Base-by-base conservation (phyloP, 2,113 vertebrate species). In the Pseudopodoces humilis region DNA sequence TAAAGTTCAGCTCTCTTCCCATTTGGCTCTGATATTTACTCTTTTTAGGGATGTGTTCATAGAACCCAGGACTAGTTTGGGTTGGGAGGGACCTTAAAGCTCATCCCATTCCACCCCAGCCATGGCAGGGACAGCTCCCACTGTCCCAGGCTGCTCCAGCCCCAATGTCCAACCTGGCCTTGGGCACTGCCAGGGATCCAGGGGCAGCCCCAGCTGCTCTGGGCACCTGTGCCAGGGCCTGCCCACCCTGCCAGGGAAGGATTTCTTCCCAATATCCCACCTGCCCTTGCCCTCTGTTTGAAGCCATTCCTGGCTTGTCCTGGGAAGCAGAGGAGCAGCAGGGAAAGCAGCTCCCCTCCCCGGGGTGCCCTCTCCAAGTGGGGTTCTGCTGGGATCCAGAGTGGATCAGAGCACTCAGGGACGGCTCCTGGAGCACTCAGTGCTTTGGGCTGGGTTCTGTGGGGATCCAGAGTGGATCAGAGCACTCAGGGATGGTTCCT, bases 171-270 rank as follows among this genome's bases (percentile, higher is more conserved):
- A 68, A 1, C n/a, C 46, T 35, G 19, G 76, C 15, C 68, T 24
- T 16, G 53, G 44, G 0, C 59, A 50, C 35, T 72, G 0, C 37
- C 52, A 44, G 50, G 58, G 50, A 33, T 33, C 27, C 47, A 44
- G 50, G 49, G 24, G 18, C n/a, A n/a, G n/a, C n/a, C n/a, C n/a
- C n/a, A n/a, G n/a, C 50, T 71, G 1, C 65, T 47, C 84, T 63
- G 56, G 16, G 24, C n/a, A 71, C 10, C n/a, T 47, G 65, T 33
- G 67, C 43, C 59, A 50, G 31, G 17, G 9, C 25, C 65, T 41
- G 0, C 3, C 6, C 10, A 30, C 43, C 22, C 21, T 56, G 5
- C 0, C 25, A 35, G 25, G 35, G 7, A 43, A 10, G 21, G 3
- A 49, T 72, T 58, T 22, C 31, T 19, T 23, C 4, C 31, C 43